phyloP scores from a whole-genome alignment of 1,140 invertebrate genomes.

The Liolophura sinensis region DNA sequence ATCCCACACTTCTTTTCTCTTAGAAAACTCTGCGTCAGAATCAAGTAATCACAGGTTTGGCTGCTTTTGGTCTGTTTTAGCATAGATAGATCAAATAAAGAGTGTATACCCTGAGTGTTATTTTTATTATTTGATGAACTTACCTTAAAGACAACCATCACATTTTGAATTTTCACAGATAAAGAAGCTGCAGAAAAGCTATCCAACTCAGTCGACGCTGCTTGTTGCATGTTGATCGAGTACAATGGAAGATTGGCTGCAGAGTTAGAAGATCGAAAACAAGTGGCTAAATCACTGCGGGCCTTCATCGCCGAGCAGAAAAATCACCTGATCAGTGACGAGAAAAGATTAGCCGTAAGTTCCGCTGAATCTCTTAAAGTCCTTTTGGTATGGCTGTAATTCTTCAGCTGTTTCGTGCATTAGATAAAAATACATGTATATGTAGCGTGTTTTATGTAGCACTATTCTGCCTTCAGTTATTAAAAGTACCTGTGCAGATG shows the following conservation, averaged over 20 bases:
- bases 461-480: too few species aligned
- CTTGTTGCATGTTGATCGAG: constrained; percentile 79
- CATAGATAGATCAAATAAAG: background rate
- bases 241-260: constrained; percentile 84
- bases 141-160: background rate
- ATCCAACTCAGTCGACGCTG: constrained; percentile 80
- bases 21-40: too few species aligned
- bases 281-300: constrained; percentile 80
- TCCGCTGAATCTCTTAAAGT: background rate
- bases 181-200: constrained; percentile 74
- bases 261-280: constrained; percentile 85
- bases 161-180: constrained; percentile 70
- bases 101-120: background rate
- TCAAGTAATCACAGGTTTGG: background rate
- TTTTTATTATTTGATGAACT: background rate
- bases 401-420: too few species aligned
- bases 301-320: constrained; percentile 86
- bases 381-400: too few species aligned
- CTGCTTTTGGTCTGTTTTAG: background rate
- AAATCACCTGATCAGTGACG: constrained; percentile 80
- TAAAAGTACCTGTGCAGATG: too few species aligned
- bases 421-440: too few species aligned
- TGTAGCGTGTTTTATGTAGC: too few species aligned
- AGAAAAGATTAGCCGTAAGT: constrained; percentile 81
- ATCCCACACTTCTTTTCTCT: too few species aligned